A percentile compares a stretch with the other conserved stretches of the same genome.
These are phyloP conservation scores for Eupithecia subumbrata DNA, from an alignment of 2,888 invertebrate species.

Conservation along the genomic window DNA sequence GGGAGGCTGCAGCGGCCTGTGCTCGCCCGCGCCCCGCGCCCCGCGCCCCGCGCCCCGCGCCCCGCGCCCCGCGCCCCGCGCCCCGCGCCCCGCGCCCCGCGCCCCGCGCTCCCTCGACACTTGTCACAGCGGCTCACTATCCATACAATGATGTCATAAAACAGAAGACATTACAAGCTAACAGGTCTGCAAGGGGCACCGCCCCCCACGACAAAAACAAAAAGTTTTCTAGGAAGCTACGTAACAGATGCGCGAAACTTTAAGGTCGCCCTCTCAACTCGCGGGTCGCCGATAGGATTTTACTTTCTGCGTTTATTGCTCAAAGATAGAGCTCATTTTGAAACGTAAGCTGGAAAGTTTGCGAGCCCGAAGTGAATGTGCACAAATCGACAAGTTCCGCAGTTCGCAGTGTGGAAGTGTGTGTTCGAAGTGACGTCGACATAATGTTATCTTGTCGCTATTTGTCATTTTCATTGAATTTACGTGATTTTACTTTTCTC, in stretches of 20 bases:
- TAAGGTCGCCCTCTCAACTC: conserved; percentile 27
- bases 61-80: too few species aligned
- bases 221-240: conserved; percentile 24
- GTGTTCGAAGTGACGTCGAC: neutral
- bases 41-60: too few species aligned
- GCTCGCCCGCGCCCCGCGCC: too few species aligned
- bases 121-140: too few species aligned
- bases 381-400: conserved; percentile 20
- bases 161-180: neutral
- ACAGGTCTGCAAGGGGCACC: too few species aligned
- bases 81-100: too few species aligned
- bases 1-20: too few species aligned
- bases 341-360: neutral
- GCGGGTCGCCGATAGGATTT: conserved; percentile 9
- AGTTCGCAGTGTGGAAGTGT: conserved; percentile 10
- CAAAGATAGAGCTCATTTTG: conserved; percentile 27
- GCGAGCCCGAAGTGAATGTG: conserved; percentile 33
- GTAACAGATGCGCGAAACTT: conserved; percentile 39
- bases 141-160: too few species aligned
- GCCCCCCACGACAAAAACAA: conserved; percentile 34
- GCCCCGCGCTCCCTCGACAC: too few species aligned
- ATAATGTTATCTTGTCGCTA: neutral
- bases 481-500: neutral
- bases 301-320: conserved; percentile 18
- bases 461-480: neutral